These are phyloP conservation scores for Daphoenositta chrysoptera DNA, from an alignment of 2,113 vertebrate species.

Conservation along the genomic window DNA sequence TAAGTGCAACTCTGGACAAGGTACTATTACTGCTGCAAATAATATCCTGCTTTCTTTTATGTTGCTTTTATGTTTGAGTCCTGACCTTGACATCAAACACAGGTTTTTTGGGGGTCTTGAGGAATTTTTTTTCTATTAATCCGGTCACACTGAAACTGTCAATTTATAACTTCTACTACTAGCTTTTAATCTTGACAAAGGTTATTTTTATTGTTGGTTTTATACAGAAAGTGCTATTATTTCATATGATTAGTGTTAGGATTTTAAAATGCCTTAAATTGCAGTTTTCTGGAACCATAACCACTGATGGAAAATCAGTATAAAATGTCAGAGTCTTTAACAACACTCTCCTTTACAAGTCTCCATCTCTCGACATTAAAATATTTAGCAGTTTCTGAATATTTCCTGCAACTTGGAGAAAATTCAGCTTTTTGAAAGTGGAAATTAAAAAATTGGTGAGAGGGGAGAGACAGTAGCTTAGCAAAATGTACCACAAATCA, in stretches of 20 bases:
- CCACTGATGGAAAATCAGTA: slow-evolving; percentile 36
- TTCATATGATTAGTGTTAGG: slow-evolving; percentile 19
- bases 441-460: slow-evolving; percentile 43
- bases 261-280: slow-evolving; percentile 53
- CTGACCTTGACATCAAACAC: slow-evolving; percentile 1
- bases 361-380: slow-evolving; percentile 38
- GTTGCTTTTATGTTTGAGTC: background rate
- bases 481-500: slow-evolving; percentile 14
- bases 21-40: background rate
- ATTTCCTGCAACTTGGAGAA: slow-evolving; percentile 52
- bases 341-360: slow-evolving; percentile 40
- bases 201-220: slow-evolving; percentile 41
- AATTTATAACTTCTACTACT: background rate
- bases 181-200: background rate
- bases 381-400: slow-evolving; percentile 57
- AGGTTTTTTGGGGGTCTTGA: background rate
- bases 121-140: background rate
- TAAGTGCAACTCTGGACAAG: background rate
- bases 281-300: slow-evolving; percentile 50
- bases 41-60: background rate
- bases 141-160: background rate
- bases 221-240: slow-evolving; percentile 24
- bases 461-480: background rate
- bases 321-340: slow-evolving; percentile 62
- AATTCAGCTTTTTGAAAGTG: slow-evolving; percentile 26